Base-by-base conservation (phyloP, 2,797 vertebrate genomes). In the Pangasius krempfi region DNA sequence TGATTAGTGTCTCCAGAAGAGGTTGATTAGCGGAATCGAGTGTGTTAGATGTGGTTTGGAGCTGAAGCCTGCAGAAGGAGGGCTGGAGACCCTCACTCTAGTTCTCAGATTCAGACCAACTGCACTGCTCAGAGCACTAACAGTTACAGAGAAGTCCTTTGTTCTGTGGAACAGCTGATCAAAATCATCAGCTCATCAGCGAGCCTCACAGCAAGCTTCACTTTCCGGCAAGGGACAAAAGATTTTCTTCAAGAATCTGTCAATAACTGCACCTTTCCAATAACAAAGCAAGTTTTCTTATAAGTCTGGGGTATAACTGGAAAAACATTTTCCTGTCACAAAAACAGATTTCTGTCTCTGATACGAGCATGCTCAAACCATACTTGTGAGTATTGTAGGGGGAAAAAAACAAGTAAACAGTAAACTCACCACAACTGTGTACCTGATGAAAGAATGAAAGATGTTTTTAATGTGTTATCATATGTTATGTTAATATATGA, bases 1-100 rank as follows among this genome's bases (percentile, higher is more conserved):
- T 86, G 70, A 86, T 86, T 86, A 75, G 70, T 75, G 72, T 86
- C 54, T 86, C 68, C 72, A 75, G 70, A 75, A 86, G 85, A 86
- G 30, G 60, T 66, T 87, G 85, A 86, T 86, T 86, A 86, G 85
- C 3, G 16, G 70, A 75, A 86, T 86, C 70, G 52, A 52, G 62
- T 88, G 40, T 85, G 82, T 76, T 79, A 73, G 87, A 85, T 88
- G 82, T 88, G 82, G 56, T 85, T 85, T 85, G 87, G 72, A 64
- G 18, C 44, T 40, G 22, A n/a, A 52, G 56, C 16, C 60, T 64
- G 70, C 37, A 85, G 58, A 50, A 62, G 64, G 64, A 84, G 33
- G 40, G 82, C 87, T 56, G 64, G 52, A 58, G 33, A 80, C 83
- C 83, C 64, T 84, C 83, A 70, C 47, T 68, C 44, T 75, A n/a